A percentile compares a stretch with the other conserved stretches of the same genome.
Conservation (phyloP, 2,888 invertebrate genomes). For the Fragum fragum region DNA sequence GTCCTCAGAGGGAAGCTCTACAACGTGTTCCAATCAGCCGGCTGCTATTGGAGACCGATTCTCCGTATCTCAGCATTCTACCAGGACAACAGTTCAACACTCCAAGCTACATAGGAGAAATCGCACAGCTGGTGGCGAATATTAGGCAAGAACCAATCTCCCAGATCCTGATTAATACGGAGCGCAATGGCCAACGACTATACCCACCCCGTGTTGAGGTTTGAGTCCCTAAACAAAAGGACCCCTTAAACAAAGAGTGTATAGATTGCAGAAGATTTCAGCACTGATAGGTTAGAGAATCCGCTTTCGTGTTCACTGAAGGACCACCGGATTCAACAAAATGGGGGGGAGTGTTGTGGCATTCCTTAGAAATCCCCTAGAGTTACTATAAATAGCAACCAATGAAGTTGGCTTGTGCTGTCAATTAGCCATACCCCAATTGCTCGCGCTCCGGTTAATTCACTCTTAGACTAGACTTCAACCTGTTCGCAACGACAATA, state of each 20-base stretch:
- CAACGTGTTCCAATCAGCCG: background rate
- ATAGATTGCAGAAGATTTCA: background rate
- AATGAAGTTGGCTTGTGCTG: background rate
- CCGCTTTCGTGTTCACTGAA: background rate
- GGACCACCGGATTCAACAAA: conserved; percentile 10
- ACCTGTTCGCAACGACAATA: background rate
- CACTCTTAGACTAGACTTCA: background rate
- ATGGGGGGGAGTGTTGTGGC: conserved; percentile 18
- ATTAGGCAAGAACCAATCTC: background rate
- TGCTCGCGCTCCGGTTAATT: background rate
- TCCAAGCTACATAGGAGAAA: conserved; percentile 18
- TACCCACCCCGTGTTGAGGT: conserved; percentile 15
- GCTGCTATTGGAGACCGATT: conserved; percentile 25
- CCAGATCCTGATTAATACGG: background rate
- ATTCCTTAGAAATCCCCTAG: background rate
- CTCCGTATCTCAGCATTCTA: conserved; percentile 24
- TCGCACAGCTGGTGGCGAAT: conserved; percentile 1
- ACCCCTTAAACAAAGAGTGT: background rate
- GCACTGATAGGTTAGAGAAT: background rate
- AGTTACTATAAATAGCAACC: background rate
- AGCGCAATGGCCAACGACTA: conserved; percentile 10
- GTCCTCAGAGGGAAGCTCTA: conserved; percentile 13
- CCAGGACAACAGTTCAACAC: conserved; percentile 13
- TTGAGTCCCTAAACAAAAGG: background rate
- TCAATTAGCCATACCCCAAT: background rate